Evolutionary conservation across 2,888 invertebrate genomes (phyloP), one percentile per base, ranked within the genome.

Genomic region (Caenorhabditis imperialis): DNA sequence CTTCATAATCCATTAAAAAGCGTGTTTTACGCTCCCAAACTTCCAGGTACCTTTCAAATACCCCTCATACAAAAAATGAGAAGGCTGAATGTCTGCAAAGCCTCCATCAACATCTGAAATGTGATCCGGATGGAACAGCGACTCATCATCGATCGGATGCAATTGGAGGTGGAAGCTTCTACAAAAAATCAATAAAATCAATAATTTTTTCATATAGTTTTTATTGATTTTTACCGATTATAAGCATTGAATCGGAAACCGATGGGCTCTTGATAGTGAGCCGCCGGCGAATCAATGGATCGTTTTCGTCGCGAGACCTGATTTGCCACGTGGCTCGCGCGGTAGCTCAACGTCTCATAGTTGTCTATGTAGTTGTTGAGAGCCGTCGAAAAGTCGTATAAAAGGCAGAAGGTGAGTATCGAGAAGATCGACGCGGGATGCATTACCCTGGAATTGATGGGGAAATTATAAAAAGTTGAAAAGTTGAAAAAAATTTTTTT

Each of bases 41-140:
- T 38, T n/a, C 16, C 47, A 12, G 5, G 14, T 7, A 84, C 85
- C 84, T 61, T 75, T 75, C 25, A 84, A 65, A 44, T 81, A 70
- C 42, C 87, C 87, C 42, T 85, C 84, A 40, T 85, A 87, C 16
- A 87, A 71, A 72, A 85, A 87, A n/a, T 81, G 63, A 25, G 81
- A 72, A 1, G 87, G 87, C 35, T 81, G 63, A 38, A 86, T 74
- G 35, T 80, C 78, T 10, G 75, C 78, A 25, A 71, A 80, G 16
- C 72, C 77, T 7, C 86, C 87, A 55, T 87, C 81, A 6, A 86
- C 82, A 67, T 87, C 87, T 6, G 84, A 8, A 0, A 74, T 47
- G 55, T 84, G 84, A 35, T 84, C 81, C 10, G 70, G 75, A 30
- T 82, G 71, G 70, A 87, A 86, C 7, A 83, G 72, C 18, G 51